phyloP scores from a whole-genome alignment of 2,113 vertebrate species.

The Gnathonemus longibarbis region DNA sequence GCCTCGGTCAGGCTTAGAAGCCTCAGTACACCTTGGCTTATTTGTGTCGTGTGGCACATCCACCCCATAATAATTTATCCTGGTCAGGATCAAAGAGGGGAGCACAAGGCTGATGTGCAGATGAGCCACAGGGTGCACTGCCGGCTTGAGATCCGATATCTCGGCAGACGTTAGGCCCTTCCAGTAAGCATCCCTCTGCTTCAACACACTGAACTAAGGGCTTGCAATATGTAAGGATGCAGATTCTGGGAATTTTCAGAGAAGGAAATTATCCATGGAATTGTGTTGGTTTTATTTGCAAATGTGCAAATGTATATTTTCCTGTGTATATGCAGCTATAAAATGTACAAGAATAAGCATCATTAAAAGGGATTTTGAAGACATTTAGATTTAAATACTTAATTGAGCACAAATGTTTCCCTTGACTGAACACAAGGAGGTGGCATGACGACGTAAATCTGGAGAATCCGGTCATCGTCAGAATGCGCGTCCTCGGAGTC shows the following conservation, averaged over 20 bases:
- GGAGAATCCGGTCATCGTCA: not conserved
- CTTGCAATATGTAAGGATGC: not conserved
- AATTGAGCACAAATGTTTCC: not conserved
- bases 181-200: not conserved
- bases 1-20: not conserved
- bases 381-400: not conserved
- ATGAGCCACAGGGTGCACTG: not conserved
- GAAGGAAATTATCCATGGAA: not conserved
- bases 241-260: not conserved
- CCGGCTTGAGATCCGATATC: not conserved
- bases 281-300: not conserved
- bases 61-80: not conserved
- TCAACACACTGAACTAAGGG: not conserved
- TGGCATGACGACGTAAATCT: not conserved
- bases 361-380: not conserved
- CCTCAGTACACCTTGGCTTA: not conserved
- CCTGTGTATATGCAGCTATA: not conserved
- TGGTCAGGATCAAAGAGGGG: not conserved
- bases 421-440: not conserved
- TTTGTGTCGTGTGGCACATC: not conserved
- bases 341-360: not conserved
- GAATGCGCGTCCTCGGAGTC: not conserved
- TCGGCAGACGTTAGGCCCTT: not conserved
- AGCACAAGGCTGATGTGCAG: not conserved
- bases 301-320: not conserved